Evolutionary conservation across 2,797 vertebrate genomes (phyloP).

Genomic region (Gymnoscopelus microlampas): DNA sequence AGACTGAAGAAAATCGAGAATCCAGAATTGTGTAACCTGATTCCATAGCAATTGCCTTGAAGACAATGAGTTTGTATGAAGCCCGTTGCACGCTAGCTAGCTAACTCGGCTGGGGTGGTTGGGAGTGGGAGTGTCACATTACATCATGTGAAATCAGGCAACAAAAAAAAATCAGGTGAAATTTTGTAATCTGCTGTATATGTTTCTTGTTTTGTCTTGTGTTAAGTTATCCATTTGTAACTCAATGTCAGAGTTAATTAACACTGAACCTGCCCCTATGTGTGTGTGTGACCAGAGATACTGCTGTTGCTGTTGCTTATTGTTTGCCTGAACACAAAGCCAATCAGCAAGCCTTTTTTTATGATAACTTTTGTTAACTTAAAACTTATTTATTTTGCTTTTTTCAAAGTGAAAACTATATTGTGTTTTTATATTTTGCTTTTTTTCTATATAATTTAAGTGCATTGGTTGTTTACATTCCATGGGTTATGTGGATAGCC

Average conservation of each 20-base stretch:
- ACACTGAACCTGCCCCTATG: conserved; percentile 18
- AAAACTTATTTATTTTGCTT: conserved; percentile 72
- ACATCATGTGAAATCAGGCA: conserved; percentile 46
- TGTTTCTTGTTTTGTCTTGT: conserved; percentile 9
- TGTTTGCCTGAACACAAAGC: conserved; percentile 39
- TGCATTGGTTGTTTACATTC: conserved; percentile 82
- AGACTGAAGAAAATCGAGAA: no score
- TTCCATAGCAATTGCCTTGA: conserved; percentile 42
- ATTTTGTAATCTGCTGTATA: neutral
- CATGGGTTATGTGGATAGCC: conserved; percentile 64
- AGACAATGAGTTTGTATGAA: conserved; percentile 54
- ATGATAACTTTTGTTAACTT: conserved; percentile 78
- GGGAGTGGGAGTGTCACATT: neutral
- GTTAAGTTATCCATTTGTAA: no score
- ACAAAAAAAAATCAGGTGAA: conserved; percentile 4
- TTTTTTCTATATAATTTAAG: conserved; percentile 80
- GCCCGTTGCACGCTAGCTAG: conserved; percentile 46
- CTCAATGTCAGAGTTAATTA: neutral
- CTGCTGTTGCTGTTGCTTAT: conserved; percentile 34
- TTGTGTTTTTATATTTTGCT: conserved; percentile 60
- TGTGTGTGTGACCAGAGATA: conserved; percentile 20
- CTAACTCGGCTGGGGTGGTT: conserved; percentile 8
- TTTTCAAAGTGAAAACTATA: conserved; percentile 74
- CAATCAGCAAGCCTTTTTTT: conserved; percentile 37
- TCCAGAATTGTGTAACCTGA: conserved; percentile 7